Evolutionary conservation across 64 coral and sea anemone genomes (phyloP).

Genomic region (Actinia tenebrosa): DNA sequence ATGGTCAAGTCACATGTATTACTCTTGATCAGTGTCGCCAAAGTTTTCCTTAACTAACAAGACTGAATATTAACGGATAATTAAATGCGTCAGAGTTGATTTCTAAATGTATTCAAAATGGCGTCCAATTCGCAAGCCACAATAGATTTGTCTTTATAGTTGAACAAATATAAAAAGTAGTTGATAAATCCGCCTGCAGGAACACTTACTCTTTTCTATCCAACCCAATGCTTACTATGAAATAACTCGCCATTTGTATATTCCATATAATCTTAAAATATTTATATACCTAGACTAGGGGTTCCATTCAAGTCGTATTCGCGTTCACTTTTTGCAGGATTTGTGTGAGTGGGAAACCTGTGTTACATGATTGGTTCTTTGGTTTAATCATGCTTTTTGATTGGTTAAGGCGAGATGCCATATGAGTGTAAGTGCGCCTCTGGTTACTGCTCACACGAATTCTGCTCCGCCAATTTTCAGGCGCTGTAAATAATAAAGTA

Average conservation of each 20-base stretch:
- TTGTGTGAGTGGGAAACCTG: not conserved
- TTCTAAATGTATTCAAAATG: not conserved
- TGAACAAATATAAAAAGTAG: too few relatives aligned
- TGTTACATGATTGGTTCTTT: not conserved
- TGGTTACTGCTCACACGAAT: not conserved
- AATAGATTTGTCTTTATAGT: not conserved
- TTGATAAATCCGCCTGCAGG: not conserved
- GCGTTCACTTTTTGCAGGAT: not conserved
- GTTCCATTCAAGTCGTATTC: not conserved
- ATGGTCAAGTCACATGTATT: not conserved
- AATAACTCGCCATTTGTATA: not conserved
- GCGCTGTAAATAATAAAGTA: not conserved
- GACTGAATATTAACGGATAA: too few relatives aligned
- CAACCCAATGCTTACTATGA: not conserved
- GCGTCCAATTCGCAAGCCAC: not conserved
- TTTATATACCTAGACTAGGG: not conserved
- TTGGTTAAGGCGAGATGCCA: not conserved
- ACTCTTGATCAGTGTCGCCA: not conserved
- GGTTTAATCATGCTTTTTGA: not conserved
- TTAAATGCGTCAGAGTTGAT: not conserved
- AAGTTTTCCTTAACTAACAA: not conserved
- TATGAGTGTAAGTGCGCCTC: not conserved
- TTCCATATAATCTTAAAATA: slow-evolving; percentile 5
- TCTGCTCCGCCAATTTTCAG: not conserved
- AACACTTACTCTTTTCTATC: not conserved